Base-by-base conservation (phyloP, 2,113 vertebrate species). In the Anoplopoma fimbria region DNA sequence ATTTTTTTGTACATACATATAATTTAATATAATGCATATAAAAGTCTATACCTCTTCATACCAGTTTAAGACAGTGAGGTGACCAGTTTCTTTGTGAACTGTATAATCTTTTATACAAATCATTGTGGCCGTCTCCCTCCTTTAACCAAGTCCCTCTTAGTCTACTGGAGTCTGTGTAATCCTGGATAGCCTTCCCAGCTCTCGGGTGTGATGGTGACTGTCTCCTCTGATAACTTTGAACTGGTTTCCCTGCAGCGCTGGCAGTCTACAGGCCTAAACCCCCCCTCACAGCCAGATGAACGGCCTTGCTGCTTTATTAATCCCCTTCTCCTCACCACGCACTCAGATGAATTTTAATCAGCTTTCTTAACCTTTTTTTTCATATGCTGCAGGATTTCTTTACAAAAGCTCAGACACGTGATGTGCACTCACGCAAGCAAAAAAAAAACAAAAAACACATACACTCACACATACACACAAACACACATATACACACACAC, bases 331-430 rank as follows among this genome's bases (percentile, higher is more conserved):
- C 92, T 93, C 92, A 89, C 91, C 90, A 87, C 75, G 83, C 87
- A 91, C 88, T 87, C 89, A 88, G 82, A 93, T 92, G 90, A 93
- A 93, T 94, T 93, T 94, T 94, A 95, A 95, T 95, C 89, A 94
- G 92, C 94, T 94, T 95, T 90, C 89, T 91, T 92, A 92, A 93
- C 90, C 92, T 87, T 87, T 77, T 83, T 81, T 74, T 55, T 74
- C 70, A 86, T 60, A 77, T 93, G 88, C 89, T 85, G 89, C 85
- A 80, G 92, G 89, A 94, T 94, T 93, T 93, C 88, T 93, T 90
- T 83, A 89, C 82, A 90, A 92, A 91, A 25, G 42, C 68, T 75
- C 67, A 77, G 77, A 87, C 87, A 82, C 73, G 62, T 91, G 85
- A 90, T n/a, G 70, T 64, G 62, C 90, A 81, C 67, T 79, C 72